These are phyloP conservation scores for Chaetophractus vellerosus DNA, from an alignment of 2,797 vertebrate genomes.

Conservation along the genomic window DNA sequence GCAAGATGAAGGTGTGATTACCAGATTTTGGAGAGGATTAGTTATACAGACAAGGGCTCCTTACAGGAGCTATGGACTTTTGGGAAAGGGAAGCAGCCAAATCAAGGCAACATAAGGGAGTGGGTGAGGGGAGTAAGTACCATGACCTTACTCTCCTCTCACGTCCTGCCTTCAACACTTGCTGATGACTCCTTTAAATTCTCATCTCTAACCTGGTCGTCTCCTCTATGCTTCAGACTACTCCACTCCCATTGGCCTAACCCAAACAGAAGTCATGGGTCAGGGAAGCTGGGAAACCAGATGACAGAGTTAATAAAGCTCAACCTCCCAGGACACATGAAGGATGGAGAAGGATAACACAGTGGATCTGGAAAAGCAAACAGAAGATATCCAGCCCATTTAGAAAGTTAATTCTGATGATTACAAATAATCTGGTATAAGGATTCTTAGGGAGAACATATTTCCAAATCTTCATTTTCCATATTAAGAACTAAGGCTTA, in stretches of 20 bases:
- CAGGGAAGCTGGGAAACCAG: background rate
- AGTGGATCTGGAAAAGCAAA: conserved; percentile 10
- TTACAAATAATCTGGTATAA: conserved; percentile 4
- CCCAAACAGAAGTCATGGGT: background rate
- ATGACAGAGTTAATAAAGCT: background rate
- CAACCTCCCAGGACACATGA: background rate
- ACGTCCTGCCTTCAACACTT: too few species aligned
- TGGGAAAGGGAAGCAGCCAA: background rate
- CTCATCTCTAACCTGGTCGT: too few species aligned
- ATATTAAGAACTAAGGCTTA: background rate
- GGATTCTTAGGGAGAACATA: background rate
- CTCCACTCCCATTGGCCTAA: background rate
- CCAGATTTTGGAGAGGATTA: background rate
- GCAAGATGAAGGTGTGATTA: background rate
- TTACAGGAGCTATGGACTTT: background rate
- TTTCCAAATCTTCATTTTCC: background rate
- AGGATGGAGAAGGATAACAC: background rate
- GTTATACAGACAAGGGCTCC: background rate
- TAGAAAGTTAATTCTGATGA: conserved; percentile 5
- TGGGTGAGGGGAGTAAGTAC: background rate
- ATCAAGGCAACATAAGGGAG: background rate
- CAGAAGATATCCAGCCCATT: background rate
- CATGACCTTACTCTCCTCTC: background rate
- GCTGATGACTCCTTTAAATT: too few species aligned
- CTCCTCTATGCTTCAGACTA: too few species aligned